phyloP scores from a whole-genome alignment of 2,888 invertebrate species.

The Pyrochroa serraticornis region DNA sequence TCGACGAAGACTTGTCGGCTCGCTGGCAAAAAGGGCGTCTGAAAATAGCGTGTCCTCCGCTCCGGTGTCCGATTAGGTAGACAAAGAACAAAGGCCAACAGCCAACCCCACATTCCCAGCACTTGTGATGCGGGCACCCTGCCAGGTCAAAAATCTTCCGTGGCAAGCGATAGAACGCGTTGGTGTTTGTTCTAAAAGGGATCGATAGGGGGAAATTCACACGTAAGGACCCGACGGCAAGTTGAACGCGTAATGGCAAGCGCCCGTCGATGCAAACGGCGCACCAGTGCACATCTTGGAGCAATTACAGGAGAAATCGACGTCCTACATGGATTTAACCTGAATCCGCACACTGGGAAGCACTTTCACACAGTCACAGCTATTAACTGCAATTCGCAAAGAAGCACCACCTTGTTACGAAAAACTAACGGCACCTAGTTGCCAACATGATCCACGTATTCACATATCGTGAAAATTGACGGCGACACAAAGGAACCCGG shows the following conservation, averaged over 20 bases:
- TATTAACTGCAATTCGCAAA: slow-evolving; percentile 14
- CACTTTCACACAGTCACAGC: slow-evolving; percentile 43
- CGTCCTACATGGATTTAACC: slow-evolving; percentile 35
- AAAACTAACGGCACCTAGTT: slow-evolving; percentile 15
- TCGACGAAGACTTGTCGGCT: background rate
- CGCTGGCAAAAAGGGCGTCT: background rate
- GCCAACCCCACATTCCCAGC: slow-evolving; percentile 24
- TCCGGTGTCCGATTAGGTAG: slow-evolving; percentile 7
- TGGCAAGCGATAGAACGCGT: slow-evolving; percentile 31
- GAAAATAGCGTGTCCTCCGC: background rate
- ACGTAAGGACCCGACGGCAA: slow-evolving; percentile 3
- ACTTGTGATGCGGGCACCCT: slow-evolving; percentile 70
- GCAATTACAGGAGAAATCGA: slow-evolving; percentile 40
- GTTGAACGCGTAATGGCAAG: slow-evolving; percentile 8
- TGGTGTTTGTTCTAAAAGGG: background rate
- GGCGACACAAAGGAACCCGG: slow-evolving; percentile 3
- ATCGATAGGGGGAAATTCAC: background rate
- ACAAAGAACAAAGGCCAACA: slow-evolving; percentile 25
- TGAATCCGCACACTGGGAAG: slow-evolving; percentile 37
- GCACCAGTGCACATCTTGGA: slow-evolving; percentile 24
- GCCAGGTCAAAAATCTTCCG: slow-evolving; percentile 71
- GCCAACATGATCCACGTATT: background rate
- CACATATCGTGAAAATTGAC: background rate
- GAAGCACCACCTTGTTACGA: slow-evolving; percentile 4
- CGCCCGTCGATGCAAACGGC: slow-evolving; percentile 7